Base-by-base conservation (phyloP, 2,797 vertebrate genomes). In the Alauda arvensis region DNA sequence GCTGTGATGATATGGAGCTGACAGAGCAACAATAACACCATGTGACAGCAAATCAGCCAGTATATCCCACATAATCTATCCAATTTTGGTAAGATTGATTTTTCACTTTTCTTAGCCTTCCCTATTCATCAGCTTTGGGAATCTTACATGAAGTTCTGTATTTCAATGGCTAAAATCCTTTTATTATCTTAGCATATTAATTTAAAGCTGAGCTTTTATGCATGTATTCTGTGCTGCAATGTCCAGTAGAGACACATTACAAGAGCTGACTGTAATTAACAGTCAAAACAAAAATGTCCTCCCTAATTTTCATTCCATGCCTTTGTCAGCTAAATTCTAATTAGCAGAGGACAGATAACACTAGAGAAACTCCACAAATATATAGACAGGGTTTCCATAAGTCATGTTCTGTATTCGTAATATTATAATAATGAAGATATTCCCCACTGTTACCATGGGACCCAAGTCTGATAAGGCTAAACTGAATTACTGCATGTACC, bases 371-470 rank as follows among this genome's bases (percentile, higher is more conserved):
- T 90, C 80, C 71, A 91, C 88, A 94, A 95, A 94, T 90, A 88
- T 46, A 71, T 87, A 94, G 88, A 90, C 72, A 66, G 19, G 42
- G 85, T 76, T 95, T 94, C 87, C 34, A 14, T 33, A 82, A 86
- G 84, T 88, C 82, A 4, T 57, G 48, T 33, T 57, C 82, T 77
- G 70, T 82, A 89, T 69, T 92, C 84, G 76, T 83, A 88, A 77
- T 93, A 77, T 82, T 89, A 93, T 95, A 96, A 95, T 90, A 96
- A 96, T 94, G 77, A 96, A 96, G 92, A 93, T 90, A 95, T 94
- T 94, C 63, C 80, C 70, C 8, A 31, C 67, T 76, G 77, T 93
- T 90, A 92, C 78, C 75, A 45, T 57, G 85, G 90, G 92, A 94
- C 62, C 10, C 46, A 6, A 3, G 84, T 95, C 93, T 96, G 95